Conservation (phyloP, 1,140 invertebrate species). For the Anoplophora glabripennis region DNA sequence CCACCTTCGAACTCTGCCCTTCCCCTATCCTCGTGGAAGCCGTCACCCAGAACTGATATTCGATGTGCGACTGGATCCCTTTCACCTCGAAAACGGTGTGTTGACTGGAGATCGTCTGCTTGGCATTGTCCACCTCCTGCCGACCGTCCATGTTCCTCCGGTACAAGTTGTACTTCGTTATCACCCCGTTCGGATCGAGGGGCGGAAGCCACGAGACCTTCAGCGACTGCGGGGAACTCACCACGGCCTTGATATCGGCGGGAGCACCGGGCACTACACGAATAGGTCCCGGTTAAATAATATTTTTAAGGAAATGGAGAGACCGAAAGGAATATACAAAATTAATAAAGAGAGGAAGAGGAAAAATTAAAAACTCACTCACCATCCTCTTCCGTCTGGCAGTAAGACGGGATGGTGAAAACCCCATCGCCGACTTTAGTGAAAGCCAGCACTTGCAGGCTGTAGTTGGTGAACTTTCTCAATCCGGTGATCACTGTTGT, state of each 20-base stretch:
- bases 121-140: slow-evolving; percentile 67
- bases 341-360: too few species aligned
- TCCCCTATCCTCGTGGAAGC: slow-evolving; percentile 73
- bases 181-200: slow-evolving; percentile 70
- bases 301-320: too few species aligned
- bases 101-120: slow-evolving; percentile 60
- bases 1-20: slow-evolving; percentile 68
- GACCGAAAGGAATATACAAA: too few species aligned
- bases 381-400: slow-evolving; percentile 83
- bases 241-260: slow-evolving; percentile 76
- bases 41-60: slow-evolving; percentile 81
- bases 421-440: slow-evolving; percentile 80
- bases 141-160: slow-evolving; percentile 64
- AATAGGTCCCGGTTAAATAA: too few species aligned
- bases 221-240: slow-evolving; percentile 70
- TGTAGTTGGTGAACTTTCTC: slow-evolving; percentile 83
- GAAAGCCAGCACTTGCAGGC: slow-evolving; percentile 76
- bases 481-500: slow-evolving; percentile 65
- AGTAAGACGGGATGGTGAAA: slow-evolving; percentile 65
- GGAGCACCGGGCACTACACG: slow-evolving; percentile 73
- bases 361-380: slow-evolving; percentile 27
- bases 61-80: slow-evolving; percentile 69
- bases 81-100: slow-evolving; percentile 65
- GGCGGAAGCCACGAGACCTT: slow-evolving; percentile 80
- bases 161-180: slow-evolving; percentile 78